Evolutionary conservation across 2,113 vertebrate genomes (phyloP).

Genomic region (Emydocephalus ijimae): DNA sequence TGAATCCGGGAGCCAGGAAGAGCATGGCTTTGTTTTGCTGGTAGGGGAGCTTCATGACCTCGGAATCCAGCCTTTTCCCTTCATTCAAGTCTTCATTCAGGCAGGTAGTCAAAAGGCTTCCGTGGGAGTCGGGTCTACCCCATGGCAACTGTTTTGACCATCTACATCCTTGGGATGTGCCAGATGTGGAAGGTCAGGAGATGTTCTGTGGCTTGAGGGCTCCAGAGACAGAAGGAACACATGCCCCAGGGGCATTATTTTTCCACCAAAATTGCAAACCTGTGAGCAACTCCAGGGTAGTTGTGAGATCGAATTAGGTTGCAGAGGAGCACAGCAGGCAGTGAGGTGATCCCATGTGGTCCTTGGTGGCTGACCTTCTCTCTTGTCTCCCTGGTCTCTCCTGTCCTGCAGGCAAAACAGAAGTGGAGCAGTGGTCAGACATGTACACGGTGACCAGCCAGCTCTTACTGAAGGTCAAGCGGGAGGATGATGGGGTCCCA

Average conservation of each 20-base stretch:
- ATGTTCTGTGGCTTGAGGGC: background rate
- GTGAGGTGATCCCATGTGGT: background rate
- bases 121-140: background rate
- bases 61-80: background rate
- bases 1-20: background rate
- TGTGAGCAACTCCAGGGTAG: background rate
- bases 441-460: conserved; percentile 94
- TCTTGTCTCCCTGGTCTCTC: conserved; percentile 3
- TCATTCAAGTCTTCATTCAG: background rate
- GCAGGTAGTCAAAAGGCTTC: background rate
- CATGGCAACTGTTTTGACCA: background rate
- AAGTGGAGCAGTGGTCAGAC: conserved; percentile 88
- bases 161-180: background rate
- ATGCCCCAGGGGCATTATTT: background rate
- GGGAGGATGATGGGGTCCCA: conserved; percentile 89
- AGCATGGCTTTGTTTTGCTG: background rate
- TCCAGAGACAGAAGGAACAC: background rate
- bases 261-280: background rate
- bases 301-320: background rate
- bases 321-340: background rate
- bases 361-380: background rate
- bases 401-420: conserved; percentile 75
- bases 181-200: background rate
- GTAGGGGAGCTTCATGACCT: no score
- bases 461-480: conserved; percentile 84